A percentile compares a stretch with the other conserved stretches of the same genome.
These are phyloP conservation scores for Artemia franciscana DNA, from an alignment of 1,140 invertebrate species.

Conservation along the genomic window DNA sequence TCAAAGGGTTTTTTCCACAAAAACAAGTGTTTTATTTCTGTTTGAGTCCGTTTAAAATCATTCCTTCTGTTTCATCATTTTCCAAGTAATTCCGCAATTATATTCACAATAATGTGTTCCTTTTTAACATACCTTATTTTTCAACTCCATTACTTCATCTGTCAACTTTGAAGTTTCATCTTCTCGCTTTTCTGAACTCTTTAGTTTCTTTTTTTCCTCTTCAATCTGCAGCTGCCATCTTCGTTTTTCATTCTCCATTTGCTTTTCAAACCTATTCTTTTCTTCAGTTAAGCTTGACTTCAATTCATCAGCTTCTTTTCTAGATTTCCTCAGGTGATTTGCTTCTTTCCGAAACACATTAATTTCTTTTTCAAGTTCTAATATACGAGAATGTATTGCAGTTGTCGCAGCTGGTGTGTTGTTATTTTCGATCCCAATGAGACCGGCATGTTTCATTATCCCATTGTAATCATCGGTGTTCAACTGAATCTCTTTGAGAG, in stretches of 20 bases:
- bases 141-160: background rate
- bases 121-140: background rate
- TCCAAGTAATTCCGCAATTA: too few relatives aligned
- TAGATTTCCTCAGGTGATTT: background rate
- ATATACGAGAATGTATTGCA: background rate
- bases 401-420: background rate
- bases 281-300: background rate
- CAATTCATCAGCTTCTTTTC: background rate
- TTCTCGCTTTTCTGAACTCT: background rate
- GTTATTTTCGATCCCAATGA: background rate
- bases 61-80: too few relatives aligned
- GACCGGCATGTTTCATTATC: background rate
- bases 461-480: background rate
- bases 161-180: background rate
- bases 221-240: background rate
- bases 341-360: background rate
- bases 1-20: too few relatives aligned
- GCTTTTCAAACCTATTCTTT: background rate
- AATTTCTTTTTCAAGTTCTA: background rate
- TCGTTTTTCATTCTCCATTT: background rate
- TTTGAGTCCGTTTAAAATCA: too few relatives aligned
- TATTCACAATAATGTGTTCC: too few relatives aligned
- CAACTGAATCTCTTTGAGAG: background rate
- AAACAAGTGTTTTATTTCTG: too few relatives aligned
- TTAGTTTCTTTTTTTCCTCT: background rate